These are phyloP conservation scores for Limnothrissa miodon DNA, from an alignment of 2,113 vertebrate genomes.

Conservation along the genomic window DNA sequence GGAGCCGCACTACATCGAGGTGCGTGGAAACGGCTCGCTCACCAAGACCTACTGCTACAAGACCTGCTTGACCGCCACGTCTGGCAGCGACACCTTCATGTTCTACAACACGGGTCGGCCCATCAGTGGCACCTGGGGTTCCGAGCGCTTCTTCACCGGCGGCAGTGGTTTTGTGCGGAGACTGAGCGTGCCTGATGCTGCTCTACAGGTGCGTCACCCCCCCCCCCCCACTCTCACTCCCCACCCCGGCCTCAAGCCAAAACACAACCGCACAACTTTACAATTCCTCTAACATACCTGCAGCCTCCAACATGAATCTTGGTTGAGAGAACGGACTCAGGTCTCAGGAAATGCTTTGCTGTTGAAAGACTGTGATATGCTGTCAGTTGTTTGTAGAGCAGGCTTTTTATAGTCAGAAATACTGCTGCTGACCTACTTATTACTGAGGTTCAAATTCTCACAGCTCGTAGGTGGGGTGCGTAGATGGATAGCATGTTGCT, in stretches of 20 bases:
- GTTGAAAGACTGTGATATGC: background rate
- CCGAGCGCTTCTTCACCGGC: constrained; percentile 90
- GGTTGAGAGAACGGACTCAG: background rate
- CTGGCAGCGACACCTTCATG: constrained; percentile 97
- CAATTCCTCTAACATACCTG: background rate
- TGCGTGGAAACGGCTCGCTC: constrained; percentile 91
- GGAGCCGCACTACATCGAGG: constrained; percentile 95
- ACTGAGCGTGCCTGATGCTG: constrained; percentile 83
- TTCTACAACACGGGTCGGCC: constrained; percentile 95
- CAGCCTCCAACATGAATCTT: background rate
- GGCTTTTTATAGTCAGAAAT: background rate
- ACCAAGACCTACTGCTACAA: constrained; percentile 99
- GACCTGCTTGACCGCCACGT: constrained; percentile 90
- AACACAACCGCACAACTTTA: background rate
- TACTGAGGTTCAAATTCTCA: background rate
- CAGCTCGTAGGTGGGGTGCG: background rate
- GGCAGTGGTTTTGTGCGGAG: constrained; percentile 89
- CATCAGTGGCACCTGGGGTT: constrained; percentile 82
- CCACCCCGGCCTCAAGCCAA: no score
- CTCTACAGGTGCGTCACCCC: constrained; percentile 68
- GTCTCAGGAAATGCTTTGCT: background rate
- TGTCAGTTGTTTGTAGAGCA: background rate
- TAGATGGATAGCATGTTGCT: background rate
- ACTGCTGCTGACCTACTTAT: background rate
- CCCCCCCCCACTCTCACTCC: no score